Conservation (phyloP, 2,888 invertebrate species). For the Himalopsyche anomala region DNA sequence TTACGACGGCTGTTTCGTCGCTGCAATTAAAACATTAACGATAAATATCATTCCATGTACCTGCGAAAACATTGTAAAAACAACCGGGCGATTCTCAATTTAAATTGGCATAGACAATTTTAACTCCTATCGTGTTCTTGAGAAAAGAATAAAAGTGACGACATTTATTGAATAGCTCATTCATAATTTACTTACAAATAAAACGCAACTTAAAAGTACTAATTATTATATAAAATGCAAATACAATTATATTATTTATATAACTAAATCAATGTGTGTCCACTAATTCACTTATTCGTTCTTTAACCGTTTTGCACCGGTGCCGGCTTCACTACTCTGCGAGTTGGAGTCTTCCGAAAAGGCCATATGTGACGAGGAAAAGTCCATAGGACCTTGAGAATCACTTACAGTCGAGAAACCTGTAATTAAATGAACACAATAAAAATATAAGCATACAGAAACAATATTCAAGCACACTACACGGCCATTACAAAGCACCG, state of each 20-base stretch:
- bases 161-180: background rate
- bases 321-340: slow-evolving; percentile 86
- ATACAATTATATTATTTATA: slow-evolving; percentile 1
- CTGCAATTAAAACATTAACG: too few relatives aligned
- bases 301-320: slow-evolving; percentile 84
- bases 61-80: background rate
- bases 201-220: slow-evolving; percentile 19
- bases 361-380: slow-evolving; percentile 89
- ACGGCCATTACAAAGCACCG: too few relatives aligned
- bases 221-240: slow-evolving; percentile 28
- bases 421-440: slow-evolving; percentile 70
- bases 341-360: slow-evolving; percentile 95
- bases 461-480: too few relatives aligned
- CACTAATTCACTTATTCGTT: slow-evolving; percentile 77
- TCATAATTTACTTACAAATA: background rate
- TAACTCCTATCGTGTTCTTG: background rate
- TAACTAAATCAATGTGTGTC: slow-evolving; percentile 66
- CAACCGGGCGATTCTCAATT: background rate
- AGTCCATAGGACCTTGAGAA: slow-evolving; percentile 91
- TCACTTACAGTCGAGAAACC: slow-evolving; percentile 95
- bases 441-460: too few relatives aligned
- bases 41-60: background rate
- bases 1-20: too few relatives aligned
- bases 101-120: background rate
- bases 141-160: background rate